Evolutionary conservation across 2,797 vertebrate genomes (phyloP).

Genomic region (Onychomys torridus): DNA sequence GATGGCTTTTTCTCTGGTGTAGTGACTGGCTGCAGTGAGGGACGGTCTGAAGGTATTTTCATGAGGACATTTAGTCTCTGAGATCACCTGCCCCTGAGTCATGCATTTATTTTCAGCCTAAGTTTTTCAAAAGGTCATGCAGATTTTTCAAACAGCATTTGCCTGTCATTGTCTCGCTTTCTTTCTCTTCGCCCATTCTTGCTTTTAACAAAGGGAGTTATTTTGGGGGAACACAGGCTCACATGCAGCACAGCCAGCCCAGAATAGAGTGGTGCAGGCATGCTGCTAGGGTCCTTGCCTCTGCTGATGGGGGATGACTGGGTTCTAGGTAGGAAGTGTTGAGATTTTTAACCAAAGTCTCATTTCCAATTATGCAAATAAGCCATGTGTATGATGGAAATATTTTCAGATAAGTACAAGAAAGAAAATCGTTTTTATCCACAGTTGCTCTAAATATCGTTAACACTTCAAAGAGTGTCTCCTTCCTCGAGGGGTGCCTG

Average conservation of each 20-base stretch:
- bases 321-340: not conserved
- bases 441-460: not conserved
- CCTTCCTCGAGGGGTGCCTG: not conserved
- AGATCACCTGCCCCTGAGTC: conserved; percentile 71
- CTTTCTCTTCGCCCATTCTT: conserved; percentile 67
- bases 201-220: conserved; percentile 80
- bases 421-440: not conserved
- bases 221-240: conserved; percentile 2
- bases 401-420: conserved; percentile 10
- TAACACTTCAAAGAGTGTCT: not conserved
- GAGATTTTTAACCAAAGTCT: not conserved
- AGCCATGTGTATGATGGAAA: not conserved
- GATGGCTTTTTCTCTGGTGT: not conserved
- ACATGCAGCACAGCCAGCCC: not conserved
- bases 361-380: not conserved
- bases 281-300: accelerated
- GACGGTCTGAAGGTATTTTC: not conserved
- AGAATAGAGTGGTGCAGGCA: accelerated
- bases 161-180: conserved; percentile 57
- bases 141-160: conserved; percentile 47
- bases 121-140: conserved; percentile 69
- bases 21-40: not conserved
- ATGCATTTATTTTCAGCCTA: conserved; percentile 67
- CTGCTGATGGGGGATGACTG: not conserved
- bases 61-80: conserved; percentile 57